Evolutionary conservation across 1,140 invertebrate species (phyloP), one percentile per base, ranked within the genome.

Genomic region (Euwallacea fornicatus): DNA sequence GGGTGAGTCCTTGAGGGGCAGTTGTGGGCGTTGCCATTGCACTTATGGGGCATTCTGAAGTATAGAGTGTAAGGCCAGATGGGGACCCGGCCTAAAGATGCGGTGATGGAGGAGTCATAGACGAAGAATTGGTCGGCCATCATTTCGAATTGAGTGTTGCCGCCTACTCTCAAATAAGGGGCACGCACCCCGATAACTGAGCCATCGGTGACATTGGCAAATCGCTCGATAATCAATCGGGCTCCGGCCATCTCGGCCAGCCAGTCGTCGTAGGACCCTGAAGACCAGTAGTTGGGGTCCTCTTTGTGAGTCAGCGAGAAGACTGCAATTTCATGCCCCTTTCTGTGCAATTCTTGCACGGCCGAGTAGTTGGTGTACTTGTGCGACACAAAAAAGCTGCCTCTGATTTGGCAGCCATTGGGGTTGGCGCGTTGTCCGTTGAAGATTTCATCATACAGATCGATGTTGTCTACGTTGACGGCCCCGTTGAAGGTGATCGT

Each of bases 41-140:
- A 97, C 80, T 94, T 95, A 82, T 96, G 94, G 0, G 95, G 94
- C 92, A 97, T 96, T 42, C 93, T 87, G 89, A 95, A 97, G 84
- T 96, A 96, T 11, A 97, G 84, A 2, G 95, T 98, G 85, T 97
- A 97, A 0, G 95, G 95, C 95, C 95, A 98, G 78, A 97, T 93
- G 42, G 94, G 95, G 7, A 94, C 92, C 44, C 93, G 90, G 11
- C 91, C 89, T 64, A 95, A 84, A 6, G 94, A 91, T 21, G 94
- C 94, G 0, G 95, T 96, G 77, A 97, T 96, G 2, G 94, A 96
- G 6, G 95, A 93, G 81, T 97, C 95, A 81, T 97, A 97, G 8
- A 96, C 91, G 81, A 97, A 97, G 83, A 93, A 95, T 79, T 96
- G 93, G 80, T 97, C 94, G 66, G 92, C 90, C 93, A 97, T 96